Base-by-base conservation (phyloP, 2,888 invertebrate genomes). In the Agrotis puta region DNA sequence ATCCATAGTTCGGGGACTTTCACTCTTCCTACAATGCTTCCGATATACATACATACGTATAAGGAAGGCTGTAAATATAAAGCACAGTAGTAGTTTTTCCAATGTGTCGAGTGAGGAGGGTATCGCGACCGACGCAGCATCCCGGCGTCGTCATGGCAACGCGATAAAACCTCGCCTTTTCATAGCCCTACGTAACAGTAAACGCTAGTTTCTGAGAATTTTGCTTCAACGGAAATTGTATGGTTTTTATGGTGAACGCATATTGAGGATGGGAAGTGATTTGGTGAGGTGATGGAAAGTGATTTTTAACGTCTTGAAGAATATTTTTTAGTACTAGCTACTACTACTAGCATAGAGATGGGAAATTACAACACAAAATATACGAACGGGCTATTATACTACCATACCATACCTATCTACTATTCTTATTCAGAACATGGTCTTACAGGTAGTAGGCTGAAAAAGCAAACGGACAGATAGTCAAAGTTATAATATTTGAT, bases 81-180 rank as follows among this genome's bases (percentile, higher is more conserved):
- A 91, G 90, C 89, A 90, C 88, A 88, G 88, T 88, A 92, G 92
- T 94, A 93, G 94, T 94, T 93, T 93, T 93, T 93, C 90, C 92
- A 88, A 92, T 90, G 92, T 90, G 92, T 88, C 88, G 92, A 90
- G 89, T 86, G 88, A 90, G 92, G 91, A 91, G 91, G 92, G 94
- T 94, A 94, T 92, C 93, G 93, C 90, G 89, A 89, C 85, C 87
- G 93, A 91, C 94, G 93, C 93, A 91, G 92, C 92, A 91, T 94
- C 93, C 92, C 90, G 88, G 89, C 91, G 94, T 96, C 87, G 90
- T 91, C 91, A 95, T 95, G 93, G 95, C 92, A 93, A 96, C 96
- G 94, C 94, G 96, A 96, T 96, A 96, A 96, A 96, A 94, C 95
- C 95, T 95, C 94, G 92, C 94, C 95, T 95, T 95, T 94, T 95